Evolutionary conservation across 2,113 vertebrate genomes (phyloP), one percentile per base, ranked within the genome.

Genomic region (Sinocyclocheilus grahami): DNA sequence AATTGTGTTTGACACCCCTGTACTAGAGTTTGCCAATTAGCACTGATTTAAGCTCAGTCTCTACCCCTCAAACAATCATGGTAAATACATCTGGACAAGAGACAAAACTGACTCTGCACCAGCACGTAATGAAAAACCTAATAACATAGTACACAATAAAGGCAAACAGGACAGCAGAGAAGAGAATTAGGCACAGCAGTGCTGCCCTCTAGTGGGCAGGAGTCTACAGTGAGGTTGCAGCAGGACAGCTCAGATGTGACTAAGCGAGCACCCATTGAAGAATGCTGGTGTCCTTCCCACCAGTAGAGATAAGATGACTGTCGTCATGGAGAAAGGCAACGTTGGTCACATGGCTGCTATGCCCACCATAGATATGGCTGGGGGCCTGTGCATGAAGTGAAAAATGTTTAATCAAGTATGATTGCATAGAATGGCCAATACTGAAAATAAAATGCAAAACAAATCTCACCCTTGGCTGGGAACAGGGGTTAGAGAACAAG

Each of bases 271-370:
- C 91, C 97, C 97, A 98, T 93, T 97, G 97, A 89, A 97, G 93
- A 87, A 97, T 90, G 86, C 96, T 97, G 90, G 95, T 97, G 90
- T 98, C 97, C 80, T 96, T 97, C 87, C 97, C 97, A 1, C 97
- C 97, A 0, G 96, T 96, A 85, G 96, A 96, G 85, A 98, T 91
- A 77, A 96, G 94, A 89, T 93, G 84, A 83, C 95, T 94, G 95
- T 96, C 93, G 37, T 97, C 94, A 81, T 95, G 95, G 87, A 97
- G 92, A 93, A 98, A 98, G 94, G 96, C 95, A 91, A 97, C 93
- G 10, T 96, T 97, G 86, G 97, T 98, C 93, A 98, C 97, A n/a
- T 98, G 97, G 92, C 97, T 98, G 96, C 97, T 97, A 93, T 98
- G 97, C 82, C 97, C 97, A 1, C 94, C 91, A 1, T 96, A 97